Base-by-base conservation (phyloP, 2,113 vertebrate genomes). In the Phylloscopus trochiloides region DNA sequence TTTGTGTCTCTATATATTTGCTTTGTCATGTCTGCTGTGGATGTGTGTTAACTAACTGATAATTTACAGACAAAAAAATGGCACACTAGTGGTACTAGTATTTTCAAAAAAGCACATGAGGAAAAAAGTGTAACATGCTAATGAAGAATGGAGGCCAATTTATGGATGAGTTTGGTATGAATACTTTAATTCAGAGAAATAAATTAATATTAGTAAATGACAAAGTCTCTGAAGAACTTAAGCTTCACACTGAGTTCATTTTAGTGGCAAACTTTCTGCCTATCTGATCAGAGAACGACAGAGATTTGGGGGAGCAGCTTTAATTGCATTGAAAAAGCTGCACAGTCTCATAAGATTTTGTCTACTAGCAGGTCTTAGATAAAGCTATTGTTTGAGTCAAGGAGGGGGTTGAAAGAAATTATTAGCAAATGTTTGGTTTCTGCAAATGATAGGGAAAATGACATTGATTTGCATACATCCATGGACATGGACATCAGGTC, bases 371-470 rank as follows among this genome's bases (percentile, higher is more conserved):
- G 17, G 6, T 74, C 57, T 93, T 45, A 45, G 19, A 67, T 57
- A 77, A 90, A 94, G 28, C 48, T 50, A 61, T 48, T 88, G 59
- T 86, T 74, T 75, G 36, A 94, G 31, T 88, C 16, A 15, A 40
- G 55, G 36, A 38, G 9, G 4, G 7, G 3, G 5, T 22, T 21
- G 32, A 77, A 77, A 89, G 31, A 70, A 67, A 43, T 43, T 90
- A 73, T 73, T 86, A 90, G 58, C 85, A 90, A 96, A 83, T 71
- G 20, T 92, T 94, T 92, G 48, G 14, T 52, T 92, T 88, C 72
- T 86, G 57, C 63, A 92, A 83, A 90, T 57, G 59, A 83, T 63
- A 59, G 40, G 17, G 65, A 52, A 80, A 86, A 90, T 92, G 3
- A 50, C 62, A 92, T 3, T 83, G 87, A 90, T 90, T 83, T 83